These are phyloP conservation scores for Tineola bisselliella DNA, from an alignment of 2,888 invertebrate species.

Conservation along the genomic window DNA sequence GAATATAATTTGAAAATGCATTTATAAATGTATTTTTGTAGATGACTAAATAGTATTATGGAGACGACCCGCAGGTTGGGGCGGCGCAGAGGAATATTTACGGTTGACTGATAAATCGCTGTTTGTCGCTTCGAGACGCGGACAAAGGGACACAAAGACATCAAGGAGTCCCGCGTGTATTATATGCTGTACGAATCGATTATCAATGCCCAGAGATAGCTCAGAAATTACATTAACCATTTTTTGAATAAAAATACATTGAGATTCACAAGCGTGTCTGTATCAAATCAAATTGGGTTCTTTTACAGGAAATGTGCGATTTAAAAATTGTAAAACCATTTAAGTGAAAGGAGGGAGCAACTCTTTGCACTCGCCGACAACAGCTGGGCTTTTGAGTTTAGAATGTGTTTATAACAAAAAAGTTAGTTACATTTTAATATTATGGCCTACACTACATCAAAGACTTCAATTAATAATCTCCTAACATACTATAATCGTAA, in stretches of 20 bases:
- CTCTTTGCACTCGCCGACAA: background rate
- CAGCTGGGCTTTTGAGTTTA: background rate
- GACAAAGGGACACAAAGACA: conserved; percentile 6
- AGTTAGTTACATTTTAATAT: background rate
- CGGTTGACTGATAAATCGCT: conserved; percentile 5
- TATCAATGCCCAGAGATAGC: background rate
- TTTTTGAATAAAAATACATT: background rate
- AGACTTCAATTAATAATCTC: background rate
- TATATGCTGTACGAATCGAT: conserved; percentile 7
- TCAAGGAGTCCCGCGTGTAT: conserved; percentile 3
- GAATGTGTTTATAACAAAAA: background rate
- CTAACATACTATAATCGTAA: background rate
- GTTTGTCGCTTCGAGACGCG: background rate
- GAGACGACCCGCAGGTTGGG: background rate
- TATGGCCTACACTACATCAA: too few species aligned
- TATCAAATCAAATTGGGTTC: background rate
- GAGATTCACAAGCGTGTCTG: background rate
- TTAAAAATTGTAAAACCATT: background rate
- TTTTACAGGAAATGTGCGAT: conserved; percentile 4
- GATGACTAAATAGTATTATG: background rate
- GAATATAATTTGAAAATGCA: background rate
- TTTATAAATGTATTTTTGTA: conserved; percentile 6
- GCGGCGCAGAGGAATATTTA: background rate
- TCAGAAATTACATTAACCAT: background rate
- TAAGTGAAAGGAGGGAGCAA: background rate